Conservation (phyloP, 2,888 invertebrate species). For the Notodonta ziczac region DNA sequence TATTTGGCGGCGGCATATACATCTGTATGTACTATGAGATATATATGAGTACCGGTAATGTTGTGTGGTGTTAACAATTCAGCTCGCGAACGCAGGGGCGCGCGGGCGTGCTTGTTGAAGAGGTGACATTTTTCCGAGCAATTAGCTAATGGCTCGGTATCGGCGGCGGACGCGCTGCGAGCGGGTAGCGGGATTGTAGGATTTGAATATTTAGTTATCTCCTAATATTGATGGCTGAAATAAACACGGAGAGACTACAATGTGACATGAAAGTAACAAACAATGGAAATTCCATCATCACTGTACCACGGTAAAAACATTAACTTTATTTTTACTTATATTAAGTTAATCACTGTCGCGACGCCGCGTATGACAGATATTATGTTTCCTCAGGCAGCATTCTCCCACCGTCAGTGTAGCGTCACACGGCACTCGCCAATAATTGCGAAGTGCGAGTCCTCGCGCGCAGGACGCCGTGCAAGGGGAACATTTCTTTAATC, state of each 20-base stretch:
- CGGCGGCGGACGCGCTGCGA: constrained; percentile 5
- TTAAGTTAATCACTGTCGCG: too few relatives aligned
- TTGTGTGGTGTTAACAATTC: constrained; percentile 9
- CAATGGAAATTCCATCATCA: too few relatives aligned
- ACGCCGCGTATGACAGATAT: too few relatives aligned
- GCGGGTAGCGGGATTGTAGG: constrained; percentile 17
- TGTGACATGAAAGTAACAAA: too few relatives aligned
- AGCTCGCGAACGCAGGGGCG: constrained; percentile 13
- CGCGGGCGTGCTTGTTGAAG: constrained; percentile 21
- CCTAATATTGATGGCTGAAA: too few relatives aligned
- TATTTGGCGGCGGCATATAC: too few relatives aligned
- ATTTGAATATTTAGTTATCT: too few relatives aligned
- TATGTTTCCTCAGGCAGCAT: not conserved
- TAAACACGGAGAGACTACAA: too few relatives aligned
- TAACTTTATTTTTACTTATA: too few relatives aligned
- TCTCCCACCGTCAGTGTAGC: constrained; percentile 9
- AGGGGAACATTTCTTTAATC: constrained; percentile 30
- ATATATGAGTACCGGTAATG: not conserved
- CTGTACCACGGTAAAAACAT: too few relatives aligned
- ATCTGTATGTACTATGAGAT: not conserved
- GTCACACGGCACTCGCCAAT: constrained; percentile 7
- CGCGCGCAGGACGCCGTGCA: not conserved
- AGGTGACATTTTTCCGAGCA: constrained; percentile 51
- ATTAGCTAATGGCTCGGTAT: constrained; percentile 50
- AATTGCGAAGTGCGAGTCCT: constrained; percentile 17